These are phyloP conservation scores for Champsocephalus gunnari DNA, from an alignment of 2,797 vertebrate genomes.

Conservation along the genomic window DNA sequence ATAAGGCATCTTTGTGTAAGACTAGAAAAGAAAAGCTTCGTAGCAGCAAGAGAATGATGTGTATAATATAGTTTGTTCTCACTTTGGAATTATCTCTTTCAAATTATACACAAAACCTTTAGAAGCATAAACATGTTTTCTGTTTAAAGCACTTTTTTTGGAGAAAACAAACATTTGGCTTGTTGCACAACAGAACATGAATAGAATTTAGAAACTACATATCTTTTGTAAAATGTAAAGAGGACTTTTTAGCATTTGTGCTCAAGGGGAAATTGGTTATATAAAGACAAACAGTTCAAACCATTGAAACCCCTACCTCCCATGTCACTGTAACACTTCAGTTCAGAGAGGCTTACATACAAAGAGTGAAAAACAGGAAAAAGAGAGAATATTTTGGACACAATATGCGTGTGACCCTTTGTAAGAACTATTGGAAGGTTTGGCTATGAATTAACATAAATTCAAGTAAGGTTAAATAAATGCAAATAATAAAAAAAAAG, in stretches of 20 bases:
- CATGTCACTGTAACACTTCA: conserved; percentile 47
- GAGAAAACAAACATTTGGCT: conserved; percentile 61
- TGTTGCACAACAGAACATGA: conserved; percentile 65
- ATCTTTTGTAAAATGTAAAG: conserved; percentile 54
- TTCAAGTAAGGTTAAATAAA: conserved; percentile 84
- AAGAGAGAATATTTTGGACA: conserved; percentile 67
- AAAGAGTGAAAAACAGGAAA: conserved; percentile 37
- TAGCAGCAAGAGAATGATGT: conserved; percentile 90
- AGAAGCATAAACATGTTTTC: conserved; percentile 65
- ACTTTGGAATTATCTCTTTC: conserved; percentile 75
- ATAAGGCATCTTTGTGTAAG: conserved; percentile 94
- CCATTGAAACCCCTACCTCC: conserved; percentile 45
- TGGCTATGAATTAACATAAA: conserved; percentile 72
- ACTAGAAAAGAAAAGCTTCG: conserved; percentile 92
- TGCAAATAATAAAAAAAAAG: conserved; percentile 21
- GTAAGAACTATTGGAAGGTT: conserved; percentile 68
- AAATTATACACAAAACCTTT: conserved; percentile 87
- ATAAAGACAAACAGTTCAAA: conserved; percentile 44
- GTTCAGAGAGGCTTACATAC: conserved; percentile 56
- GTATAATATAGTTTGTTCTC: conserved; percentile 72
- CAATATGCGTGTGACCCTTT: conserved; percentile 69
- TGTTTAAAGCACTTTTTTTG: conserved; percentile 75
- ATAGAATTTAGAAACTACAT: conserved; percentile 57
- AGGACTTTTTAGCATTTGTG: conserved; percentile 52
- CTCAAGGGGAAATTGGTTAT: conserved; percentile 42